These are phyloP conservation scores for Pseudoips prasinana DNA, from an alignment of 2,888 invertebrate genomes.

Conservation along the genomic window DNA sequence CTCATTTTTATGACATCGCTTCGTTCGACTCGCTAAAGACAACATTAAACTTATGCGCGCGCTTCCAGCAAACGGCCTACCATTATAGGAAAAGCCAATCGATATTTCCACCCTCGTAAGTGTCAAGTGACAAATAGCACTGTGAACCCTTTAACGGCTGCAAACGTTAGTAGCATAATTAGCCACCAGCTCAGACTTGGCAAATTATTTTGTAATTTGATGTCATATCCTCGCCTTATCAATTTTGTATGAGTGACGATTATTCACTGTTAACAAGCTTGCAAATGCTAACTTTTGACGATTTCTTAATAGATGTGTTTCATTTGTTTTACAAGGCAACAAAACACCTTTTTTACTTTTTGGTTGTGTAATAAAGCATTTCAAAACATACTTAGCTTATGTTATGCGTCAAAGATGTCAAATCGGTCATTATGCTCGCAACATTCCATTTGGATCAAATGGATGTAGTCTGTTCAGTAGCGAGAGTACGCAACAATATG, in stretches of 20 bases:
- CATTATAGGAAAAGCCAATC: constrained; percentile 43
- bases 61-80: constrained; percentile 14
- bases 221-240: constrained; percentile 44
- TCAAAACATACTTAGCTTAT: constrained; percentile 17
- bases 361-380: neutral
- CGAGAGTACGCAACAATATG: constrained; percentile 55
- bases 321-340: neutral
- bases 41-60: constrained; percentile 24
- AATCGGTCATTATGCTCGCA: no score
- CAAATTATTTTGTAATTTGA: constrained; percentile 66
- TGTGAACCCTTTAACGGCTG: constrained; percentile 38
- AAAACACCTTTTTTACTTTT: no score
- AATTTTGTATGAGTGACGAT: constrained; percentile 31
- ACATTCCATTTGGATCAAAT: constrained; percentile 21
- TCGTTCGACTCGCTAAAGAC: constrained; percentile 26
- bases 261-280: constrained; percentile 36
- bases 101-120: constrained; percentile 50
- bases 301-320: constrained; percentile 1
- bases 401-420: constrained; percentile 21
- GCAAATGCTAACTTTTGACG: constrained; percentile 5
- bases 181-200: constrained; percentile 37
- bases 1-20: constrained; percentile 48
- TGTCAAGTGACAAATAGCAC: constrained; percentile 54
- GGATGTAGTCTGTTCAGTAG: constrained; percentile 24
- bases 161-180: constrained; percentile 42